Conservation (phyloP, 1,140 invertebrate genomes). For the Aphaenogaster rudis region DNA sequence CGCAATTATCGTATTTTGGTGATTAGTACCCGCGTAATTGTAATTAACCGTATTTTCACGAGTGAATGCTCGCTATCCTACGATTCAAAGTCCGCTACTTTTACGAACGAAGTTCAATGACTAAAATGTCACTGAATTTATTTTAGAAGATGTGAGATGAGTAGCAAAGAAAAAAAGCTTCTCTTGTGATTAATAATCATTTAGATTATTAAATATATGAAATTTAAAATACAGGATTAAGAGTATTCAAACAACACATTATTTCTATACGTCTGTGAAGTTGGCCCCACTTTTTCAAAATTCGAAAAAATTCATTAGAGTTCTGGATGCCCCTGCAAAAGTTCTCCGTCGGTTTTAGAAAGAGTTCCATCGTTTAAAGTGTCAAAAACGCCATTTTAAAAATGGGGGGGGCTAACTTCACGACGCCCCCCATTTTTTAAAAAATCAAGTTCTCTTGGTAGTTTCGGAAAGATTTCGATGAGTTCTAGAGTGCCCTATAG, state of each 20-base stretch:
- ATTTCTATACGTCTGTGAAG: background rate
- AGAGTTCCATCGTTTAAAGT: no score
- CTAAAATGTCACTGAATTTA: background rate
- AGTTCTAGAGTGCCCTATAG: no score
- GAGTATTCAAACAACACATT: background rate
- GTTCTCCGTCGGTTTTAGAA: no score
- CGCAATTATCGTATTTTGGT: slow-evolving; percentile 31
- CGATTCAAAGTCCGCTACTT: background rate
- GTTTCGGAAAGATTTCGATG: no score
- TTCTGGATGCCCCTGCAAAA: no score
- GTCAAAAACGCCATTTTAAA: no score
- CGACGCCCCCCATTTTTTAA: no score
- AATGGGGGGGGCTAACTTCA: no score
- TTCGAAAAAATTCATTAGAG: no score
- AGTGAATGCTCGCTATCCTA: background rate
- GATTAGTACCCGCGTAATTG: slow-evolving; percentile 17
- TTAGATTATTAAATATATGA: slow-evolving; percentile 3
- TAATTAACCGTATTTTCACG: slow-evolving; percentile 26
- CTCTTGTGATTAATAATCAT: background rate
- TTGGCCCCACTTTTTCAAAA: no score
- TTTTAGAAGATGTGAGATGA: background rate
- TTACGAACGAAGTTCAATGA: background rate
- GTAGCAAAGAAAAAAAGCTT: background rate
- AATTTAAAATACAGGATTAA: background rate
- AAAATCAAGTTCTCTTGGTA: no score